These are phyloP conservation scores for Meta bourneti DNA, from an alignment of 2,888 invertebrate genomes.

Conservation along the genomic window DNA sequence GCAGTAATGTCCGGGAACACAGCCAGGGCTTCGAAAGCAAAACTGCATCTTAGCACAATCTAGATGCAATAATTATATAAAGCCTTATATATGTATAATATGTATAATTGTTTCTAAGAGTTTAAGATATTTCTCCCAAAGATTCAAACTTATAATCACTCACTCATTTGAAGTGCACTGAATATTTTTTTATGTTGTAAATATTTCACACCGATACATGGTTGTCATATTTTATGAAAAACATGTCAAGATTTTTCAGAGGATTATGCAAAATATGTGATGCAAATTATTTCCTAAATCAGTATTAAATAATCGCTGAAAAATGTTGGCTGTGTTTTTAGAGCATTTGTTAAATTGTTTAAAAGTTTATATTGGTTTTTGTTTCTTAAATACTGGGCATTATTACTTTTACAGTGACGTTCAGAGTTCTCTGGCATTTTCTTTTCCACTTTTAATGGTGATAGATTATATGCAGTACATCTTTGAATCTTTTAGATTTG, in stretches of 20 bases:
- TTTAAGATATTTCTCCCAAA: slow-evolving; percentile 65
- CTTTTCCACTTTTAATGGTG: background rate
- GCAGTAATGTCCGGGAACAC: slow-evolving; percentile 47
- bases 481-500: background rate
- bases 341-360: slow-evolving; percentile 56
- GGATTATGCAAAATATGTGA: slow-evolving; percentile 56
- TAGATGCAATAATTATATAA: slow-evolving; percentile 56
- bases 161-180: slow-evolving; percentile 68
- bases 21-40: slow-evolving; percentile 61
- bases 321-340: slow-evolving; percentile 62
- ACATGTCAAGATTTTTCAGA: slow-evolving; percentile 45
- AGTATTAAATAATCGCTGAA: slow-evolving; percentile 67
- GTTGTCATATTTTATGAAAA: slow-evolving; percentile 38
- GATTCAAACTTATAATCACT: slow-evolving; percentile 62
- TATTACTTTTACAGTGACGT: slow-evolving; percentile 22
- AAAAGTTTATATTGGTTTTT: slow-evolving; percentile 51
- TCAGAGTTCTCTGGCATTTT: background rate
- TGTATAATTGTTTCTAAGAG: slow-evolving; percentile 61
- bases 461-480: background rate
- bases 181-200: slow-evolving; percentile 73
- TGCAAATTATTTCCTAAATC: slow-evolving; percentile 60
- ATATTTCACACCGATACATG: slow-evolving; percentile 51
- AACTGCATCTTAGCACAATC: slow-evolving; percentile 71
- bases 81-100: slow-evolving; percentile 66
- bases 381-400: slow-evolving; percentile 13